Conservation (phyloP, 2,113 vertebrate species). For the Campylomormyrus tamandua region DNA sequence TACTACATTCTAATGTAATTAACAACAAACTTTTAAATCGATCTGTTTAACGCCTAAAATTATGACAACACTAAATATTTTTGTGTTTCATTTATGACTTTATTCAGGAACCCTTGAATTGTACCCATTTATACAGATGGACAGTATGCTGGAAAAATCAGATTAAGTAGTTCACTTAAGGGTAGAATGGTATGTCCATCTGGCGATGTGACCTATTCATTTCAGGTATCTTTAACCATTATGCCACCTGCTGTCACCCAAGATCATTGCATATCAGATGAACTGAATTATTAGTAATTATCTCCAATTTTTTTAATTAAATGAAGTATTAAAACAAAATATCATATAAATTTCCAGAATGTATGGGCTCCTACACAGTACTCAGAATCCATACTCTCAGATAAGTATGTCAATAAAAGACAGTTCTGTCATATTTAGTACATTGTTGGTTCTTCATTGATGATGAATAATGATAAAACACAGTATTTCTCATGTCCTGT, state of each 20-base stretch:
- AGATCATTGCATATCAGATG: not conserved
- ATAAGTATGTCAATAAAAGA: not conserved
- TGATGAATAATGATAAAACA: not conserved
- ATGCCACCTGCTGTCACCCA: not conserved
- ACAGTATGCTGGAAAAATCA: not conserved
- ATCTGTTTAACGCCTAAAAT: not conserved
- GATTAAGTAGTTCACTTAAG: not conserved
- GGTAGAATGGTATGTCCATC: not conserved
- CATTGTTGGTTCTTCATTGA: not conserved
- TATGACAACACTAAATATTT: not conserved
- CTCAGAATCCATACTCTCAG: not conserved
- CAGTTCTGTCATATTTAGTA: not conserved
- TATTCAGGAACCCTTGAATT: not conserved
- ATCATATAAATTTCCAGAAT: not conserved
- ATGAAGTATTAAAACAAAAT: not conserved
- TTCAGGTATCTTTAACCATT: not conserved
- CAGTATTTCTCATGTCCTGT: conserved; percentile 53
- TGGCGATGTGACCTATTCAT: not conserved
- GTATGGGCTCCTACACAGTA: not conserved
- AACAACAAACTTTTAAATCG: not conserved
- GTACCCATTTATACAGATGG: not conserved
- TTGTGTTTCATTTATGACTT: not conserved
- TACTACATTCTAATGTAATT: not conserved
- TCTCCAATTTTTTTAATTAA: not conserved
- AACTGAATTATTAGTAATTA: not conserved